These are phyloP conservation scores for Luscinia megarhynchos DNA, from an alignment of 2,797 vertebrate species.

Conservation along the genomic window DNA sequence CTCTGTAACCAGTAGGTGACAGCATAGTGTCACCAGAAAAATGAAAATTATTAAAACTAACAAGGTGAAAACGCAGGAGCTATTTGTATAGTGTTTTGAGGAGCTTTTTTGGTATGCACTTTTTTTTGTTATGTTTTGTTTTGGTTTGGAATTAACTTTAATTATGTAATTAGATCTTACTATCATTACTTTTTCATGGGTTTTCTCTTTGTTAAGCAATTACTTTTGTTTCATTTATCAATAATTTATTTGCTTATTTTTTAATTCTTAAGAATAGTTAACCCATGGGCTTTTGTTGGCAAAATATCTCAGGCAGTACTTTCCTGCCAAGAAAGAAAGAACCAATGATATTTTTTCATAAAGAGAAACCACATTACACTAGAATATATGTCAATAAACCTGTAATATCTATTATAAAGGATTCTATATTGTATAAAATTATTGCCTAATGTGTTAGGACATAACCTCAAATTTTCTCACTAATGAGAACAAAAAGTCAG, in stretches of 20 bases:
- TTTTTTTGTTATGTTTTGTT: background rate
- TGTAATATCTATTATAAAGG: slow-evolving; percentile 22
- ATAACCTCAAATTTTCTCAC: background rate
- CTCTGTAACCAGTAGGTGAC: slow-evolving; percentile 37
- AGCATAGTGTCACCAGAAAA: slow-evolving; percentile 5
- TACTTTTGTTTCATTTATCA: background rate
- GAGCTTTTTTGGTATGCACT: rapidly evolving
- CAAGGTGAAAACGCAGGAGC: background rate
- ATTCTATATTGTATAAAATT: slow-evolving; percentile 5
- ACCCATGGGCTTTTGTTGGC: background rate
- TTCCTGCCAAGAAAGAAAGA: background rate
- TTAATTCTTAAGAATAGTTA: background rate
- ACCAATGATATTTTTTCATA: background rate
- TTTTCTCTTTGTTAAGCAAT: background rate
- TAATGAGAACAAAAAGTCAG: background rate
- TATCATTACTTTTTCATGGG: rapidly evolving
- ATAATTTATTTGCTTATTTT: background rate
- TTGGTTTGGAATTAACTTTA: too few species aligned
- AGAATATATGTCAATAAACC: slow-evolving; percentile 22
- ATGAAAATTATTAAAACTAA: background rate
- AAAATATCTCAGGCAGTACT: background rate
- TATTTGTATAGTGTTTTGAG: background rate
- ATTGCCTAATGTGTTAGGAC: background rate
- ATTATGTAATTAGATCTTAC: background rate
- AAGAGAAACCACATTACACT: background rate